Percentiles rank a stretch among this genome's conserved stretches.
These are phyloP conservation scores for Otocyon megalotis DNA, from an alignment of 2,113 vertebrate species.

Conservation along the genomic window DNA sequence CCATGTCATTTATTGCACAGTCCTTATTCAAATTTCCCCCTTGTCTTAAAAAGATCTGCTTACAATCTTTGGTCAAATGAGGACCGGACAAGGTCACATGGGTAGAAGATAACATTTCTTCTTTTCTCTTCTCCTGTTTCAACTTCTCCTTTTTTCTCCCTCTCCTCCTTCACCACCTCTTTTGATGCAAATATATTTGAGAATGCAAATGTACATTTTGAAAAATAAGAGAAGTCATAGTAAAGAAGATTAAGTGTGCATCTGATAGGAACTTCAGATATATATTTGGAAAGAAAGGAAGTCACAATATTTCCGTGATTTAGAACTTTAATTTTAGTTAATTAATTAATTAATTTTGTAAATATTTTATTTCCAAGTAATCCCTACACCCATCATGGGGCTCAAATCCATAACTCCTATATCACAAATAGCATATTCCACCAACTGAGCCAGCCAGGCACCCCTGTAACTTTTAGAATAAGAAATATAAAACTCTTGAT, in stretches of 20 bases:
- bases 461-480: slow-evolving; percentile 10
- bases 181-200: not conserved
- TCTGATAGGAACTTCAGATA: not conserved
- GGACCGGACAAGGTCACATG: not conserved
- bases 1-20: not conserved
- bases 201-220: not conserved
- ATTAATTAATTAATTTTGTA: too few relatives aligned
- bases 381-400: too few relatives aligned
- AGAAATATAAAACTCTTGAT: not conserved
- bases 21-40: not conserved
- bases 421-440: too few relatives aligned
- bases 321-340: not conserved
- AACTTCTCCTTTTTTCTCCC: not conserved
- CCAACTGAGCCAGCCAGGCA: too few relatives aligned
- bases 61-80: not conserved
- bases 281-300: not conserved
- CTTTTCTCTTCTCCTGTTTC: not conserved
- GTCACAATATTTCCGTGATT: not conserved
- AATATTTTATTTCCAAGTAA: too few relatives aligned
- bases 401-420: too few relatives aligned
- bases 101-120: not conserved
- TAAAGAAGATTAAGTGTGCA: not conserved
- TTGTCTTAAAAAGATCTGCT: not conserved
- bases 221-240: not conserved
- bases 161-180: not conserved